These are phyloP conservation scores for Sinodicranocentrus sp. DNA, from an alignment of 2,888 invertebrate species.

Conservation along the genomic window DNA sequence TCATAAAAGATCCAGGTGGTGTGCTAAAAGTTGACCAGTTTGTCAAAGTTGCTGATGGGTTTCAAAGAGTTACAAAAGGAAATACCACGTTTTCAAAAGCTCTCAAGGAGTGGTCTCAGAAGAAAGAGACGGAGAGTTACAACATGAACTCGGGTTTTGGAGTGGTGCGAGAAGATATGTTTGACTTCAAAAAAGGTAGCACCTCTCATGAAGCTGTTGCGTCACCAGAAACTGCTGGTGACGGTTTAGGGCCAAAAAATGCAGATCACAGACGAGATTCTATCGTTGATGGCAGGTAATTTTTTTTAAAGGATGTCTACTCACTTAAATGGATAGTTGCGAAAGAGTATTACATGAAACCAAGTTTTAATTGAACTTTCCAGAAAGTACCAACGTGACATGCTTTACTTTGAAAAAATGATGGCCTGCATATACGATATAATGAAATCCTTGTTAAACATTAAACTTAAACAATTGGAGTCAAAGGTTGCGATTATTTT, in stretches of 20 bases:
- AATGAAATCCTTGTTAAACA: conserved; percentile 70
- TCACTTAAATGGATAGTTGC: neutral
- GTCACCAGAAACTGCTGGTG: neutral
- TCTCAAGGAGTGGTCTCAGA: conserved; percentile 55
- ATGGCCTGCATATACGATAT: conserved; percentile 69
- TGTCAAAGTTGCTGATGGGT: conserved; percentile 67
- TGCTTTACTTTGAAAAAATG: conserved; percentile 67
- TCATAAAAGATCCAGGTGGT: conserved; percentile 72
- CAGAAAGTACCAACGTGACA: conserved; percentile 67
- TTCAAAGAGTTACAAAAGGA: conserved; percentile 65
- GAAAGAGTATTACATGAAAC: neutral
- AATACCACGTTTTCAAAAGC: conserved; percentile 60
- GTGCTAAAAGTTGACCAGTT: conserved; percentile 64
- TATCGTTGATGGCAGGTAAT: conserved; percentile 52
- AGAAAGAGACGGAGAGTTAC: conserved; percentile 55
- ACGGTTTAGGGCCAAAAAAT: neutral
- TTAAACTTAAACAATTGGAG: conserved; percentile 56
- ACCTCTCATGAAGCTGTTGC: neutral
- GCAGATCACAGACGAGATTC: conserved; percentile 47
- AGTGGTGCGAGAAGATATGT: conserved; percentile 41
- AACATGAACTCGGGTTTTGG: conserved; percentile 54
- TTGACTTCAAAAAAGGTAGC: conserved; percentile 30
- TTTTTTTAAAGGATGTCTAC: neutral
- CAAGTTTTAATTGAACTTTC: neutral
- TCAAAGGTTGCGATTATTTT: conserved; percentile 44